These are phyloP conservation scores for Antheraea mylitta DNA, from an alignment of 1,140 invertebrate genomes.

Conservation along the genomic window DNA sequence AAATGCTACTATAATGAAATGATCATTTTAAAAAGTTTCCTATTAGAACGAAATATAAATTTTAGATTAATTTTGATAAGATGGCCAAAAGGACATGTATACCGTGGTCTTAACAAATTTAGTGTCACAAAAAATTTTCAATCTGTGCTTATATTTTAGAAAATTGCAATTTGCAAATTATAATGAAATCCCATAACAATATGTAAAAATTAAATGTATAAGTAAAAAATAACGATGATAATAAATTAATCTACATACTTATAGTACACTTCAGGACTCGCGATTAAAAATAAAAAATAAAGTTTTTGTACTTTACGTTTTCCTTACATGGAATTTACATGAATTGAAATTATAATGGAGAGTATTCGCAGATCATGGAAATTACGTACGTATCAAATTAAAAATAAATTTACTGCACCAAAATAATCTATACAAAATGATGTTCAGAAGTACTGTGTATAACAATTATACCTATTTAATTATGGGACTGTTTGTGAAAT, in stretches of 20 bases:
- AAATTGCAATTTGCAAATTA: neutral
- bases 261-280: neutral
- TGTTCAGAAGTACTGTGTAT: neutral
- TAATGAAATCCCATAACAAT: neutral
- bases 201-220: neutral
- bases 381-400: constrained; percentile 62
- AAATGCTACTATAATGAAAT: too few species aligned
- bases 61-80: too few species aligned
- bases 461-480: neutral
- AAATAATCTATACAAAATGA: neutral
- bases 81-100: too few species aligned
- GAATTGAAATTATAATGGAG: constrained; percentile 52
- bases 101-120: too few species aligned
- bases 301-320: neutral
- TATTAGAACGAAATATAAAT: too few species aligned
- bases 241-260: neutral
- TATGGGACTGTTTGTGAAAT: too few species aligned
- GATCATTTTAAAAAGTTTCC: too few species aligned
- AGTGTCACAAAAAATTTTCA: too few species aligned
- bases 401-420: neutral
- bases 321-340: constrained; percentile 3
- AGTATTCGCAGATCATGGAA: constrained; percentile 72
- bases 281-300: neutral
- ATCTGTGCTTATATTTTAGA: too few species aligned
- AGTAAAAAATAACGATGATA: neutral